Evolutionary conservation across 92 coral and sea anemone species (phyloP).

Genomic region (Palythoa caribaeorum): DNA sequence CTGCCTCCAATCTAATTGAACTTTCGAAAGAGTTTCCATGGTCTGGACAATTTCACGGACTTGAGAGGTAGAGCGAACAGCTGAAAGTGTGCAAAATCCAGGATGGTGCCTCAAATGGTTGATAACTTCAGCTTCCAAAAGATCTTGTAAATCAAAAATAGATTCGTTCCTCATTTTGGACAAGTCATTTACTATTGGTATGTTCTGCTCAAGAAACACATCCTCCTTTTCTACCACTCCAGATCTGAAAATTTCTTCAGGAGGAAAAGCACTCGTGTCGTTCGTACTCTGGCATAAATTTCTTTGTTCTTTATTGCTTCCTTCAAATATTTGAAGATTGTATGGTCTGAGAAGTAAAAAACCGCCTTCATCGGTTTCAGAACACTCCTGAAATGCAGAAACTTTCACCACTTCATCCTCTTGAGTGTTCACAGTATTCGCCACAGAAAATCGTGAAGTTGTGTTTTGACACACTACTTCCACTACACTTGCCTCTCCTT

Average conservation of each 20-base stretch:
- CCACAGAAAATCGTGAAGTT: neutral
- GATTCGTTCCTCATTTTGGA: neutral
- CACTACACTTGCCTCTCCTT: neutral
- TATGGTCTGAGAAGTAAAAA: conserved; percentile 33
- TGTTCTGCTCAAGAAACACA: neutral
- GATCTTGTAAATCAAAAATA: neutral
- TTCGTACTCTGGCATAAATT: neutral
- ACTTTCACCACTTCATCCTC: neutral
- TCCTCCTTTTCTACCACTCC: neutral
- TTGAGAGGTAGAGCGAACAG: neutral
- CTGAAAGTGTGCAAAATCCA: neutral
- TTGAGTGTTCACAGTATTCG: neutral
- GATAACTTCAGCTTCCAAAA: conserved; percentile 7
- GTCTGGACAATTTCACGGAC: neutral
- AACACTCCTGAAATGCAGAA: conserved; percentile 4
- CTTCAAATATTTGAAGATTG: conserved; percentile 1
- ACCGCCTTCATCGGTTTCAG: neutral
- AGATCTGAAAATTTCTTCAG: neutral
- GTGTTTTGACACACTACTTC: neutral
- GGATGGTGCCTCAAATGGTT: neutral
- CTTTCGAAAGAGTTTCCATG: neutral
- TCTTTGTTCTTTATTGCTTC: neutral
- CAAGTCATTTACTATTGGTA: neutral
- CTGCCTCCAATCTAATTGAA: conserved; percentile 10
- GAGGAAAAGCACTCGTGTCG: neutral